Percentiles rank a stretch among this genome's conserved stretches.
Evolutionary conservation across 1,140 invertebrate species (phyloP).

Genomic region (Muscidifurax raptorellus): DNA sequence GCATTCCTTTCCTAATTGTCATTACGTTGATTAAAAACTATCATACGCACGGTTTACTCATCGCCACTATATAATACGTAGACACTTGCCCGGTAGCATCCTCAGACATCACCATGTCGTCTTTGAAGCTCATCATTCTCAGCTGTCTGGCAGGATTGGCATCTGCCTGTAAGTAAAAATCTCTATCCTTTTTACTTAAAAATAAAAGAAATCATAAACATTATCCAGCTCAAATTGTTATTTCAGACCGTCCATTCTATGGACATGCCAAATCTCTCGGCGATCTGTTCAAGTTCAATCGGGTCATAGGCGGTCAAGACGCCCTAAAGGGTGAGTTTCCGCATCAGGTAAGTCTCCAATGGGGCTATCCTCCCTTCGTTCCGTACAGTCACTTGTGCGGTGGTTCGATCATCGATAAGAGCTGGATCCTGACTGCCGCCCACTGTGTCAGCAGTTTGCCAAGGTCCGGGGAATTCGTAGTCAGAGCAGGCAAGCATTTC

Average conservation of each 20-base stretch:
- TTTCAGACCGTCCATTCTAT: background rate
- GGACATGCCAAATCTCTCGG: background rate
- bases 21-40: too few relatives aligned
- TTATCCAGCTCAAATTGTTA: background rate
- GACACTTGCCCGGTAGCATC: too few relatives aligned
- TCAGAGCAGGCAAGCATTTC: slow-evolving; percentile 67
- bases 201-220: background rate
- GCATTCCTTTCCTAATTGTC: too few relatives aligned
- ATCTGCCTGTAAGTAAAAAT: slow-evolving; percentile 51
- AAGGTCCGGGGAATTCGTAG: slow-evolving; percentile 43
- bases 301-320: slow-evolving; percentile 69
- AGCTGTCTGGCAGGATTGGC: slow-evolving; percentile 39
- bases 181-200: background rate
- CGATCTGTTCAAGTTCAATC: background rate
- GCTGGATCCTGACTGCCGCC: slow-evolving; percentile 40
- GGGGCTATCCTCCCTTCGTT: background rate
- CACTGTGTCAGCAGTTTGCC: slow-evolving; percentile 23
- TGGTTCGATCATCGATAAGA: slow-evolving; percentile 15
- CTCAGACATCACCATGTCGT: slow-evolving; percentile 45
- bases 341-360: slow-evolving; percentile 68
- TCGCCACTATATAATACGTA: too few relatives aligned
- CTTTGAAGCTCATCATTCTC: slow-evolving; percentile 43
- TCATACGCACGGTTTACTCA: too few relatives aligned
- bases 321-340: slow-evolving; percentile 67
- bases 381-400: slow-evolving; percentile 20